A percentile compares a stretch with the other conserved stretches of the same genome.
These are phyloP conservation scores for Folsomia candida DNA, from an alignment of 2,888 invertebrate species.

Conservation along the genomic window DNA sequence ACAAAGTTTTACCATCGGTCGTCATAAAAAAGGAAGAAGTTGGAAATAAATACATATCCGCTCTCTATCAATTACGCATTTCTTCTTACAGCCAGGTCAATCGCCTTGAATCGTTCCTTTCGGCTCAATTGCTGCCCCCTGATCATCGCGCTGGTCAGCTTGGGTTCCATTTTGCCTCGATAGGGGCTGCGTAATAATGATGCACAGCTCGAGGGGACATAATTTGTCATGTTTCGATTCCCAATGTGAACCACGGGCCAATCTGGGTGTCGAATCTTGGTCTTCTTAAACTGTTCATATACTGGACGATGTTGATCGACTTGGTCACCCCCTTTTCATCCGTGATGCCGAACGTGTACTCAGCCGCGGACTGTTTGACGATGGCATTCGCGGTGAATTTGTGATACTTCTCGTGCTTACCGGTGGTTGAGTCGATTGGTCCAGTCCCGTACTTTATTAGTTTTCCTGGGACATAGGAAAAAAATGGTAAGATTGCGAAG, in stretches of 20 bases:
- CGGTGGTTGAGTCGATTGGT: too few relatives aligned
- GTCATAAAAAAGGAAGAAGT: too few relatives aligned
- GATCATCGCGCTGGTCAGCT: slow-evolving; percentile 65
- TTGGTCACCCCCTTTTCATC: not conserved
- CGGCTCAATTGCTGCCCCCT: slow-evolving; percentile 63
- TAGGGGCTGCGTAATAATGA: slow-evolving; percentile 62
- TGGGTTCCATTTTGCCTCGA: slow-evolving; percentile 63
- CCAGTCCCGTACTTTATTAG: slow-evolving; percentile 33
- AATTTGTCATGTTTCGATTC: slow-evolving; percentile 58
- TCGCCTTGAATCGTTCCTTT: slow-evolving; percentile 61
- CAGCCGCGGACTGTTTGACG: not conserved
- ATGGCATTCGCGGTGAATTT: slow-evolving; percentile 14
- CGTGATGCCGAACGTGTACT: not conserved
- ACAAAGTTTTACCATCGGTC: too few relatives aligned
- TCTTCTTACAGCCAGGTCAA: slow-evolving; percentile 57
- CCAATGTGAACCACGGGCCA: slow-evolving; percentile 64
- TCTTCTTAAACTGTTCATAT: slow-evolving; percentile 40
- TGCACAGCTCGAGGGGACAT: too few relatives aligned
- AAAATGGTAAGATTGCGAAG: too few relatives aligned
- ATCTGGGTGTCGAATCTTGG: slow-evolving; percentile 57
- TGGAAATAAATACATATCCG: too few relatives aligned
- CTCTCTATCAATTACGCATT: too few relatives aligned
- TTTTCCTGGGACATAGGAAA: slow-evolving; percentile 31
- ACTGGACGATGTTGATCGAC: slow-evolving; percentile 20
- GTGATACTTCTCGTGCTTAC: slow-evolving; percentile 17